Evolutionary conservation across 2,113 vertebrate species (phyloP).

Genomic region (Gopherus flavomarginatus): DNA sequence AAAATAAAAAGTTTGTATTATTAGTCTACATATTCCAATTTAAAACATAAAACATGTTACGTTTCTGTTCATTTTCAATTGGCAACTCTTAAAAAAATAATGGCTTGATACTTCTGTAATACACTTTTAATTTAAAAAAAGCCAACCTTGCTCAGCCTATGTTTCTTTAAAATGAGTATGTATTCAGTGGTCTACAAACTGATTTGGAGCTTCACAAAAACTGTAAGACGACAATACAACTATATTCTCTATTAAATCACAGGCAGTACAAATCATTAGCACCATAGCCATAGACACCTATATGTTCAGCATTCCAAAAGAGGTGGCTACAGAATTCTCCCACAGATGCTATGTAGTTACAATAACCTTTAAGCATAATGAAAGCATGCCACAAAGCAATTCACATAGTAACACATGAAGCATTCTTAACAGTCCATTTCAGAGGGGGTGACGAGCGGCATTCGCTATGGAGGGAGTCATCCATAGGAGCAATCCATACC

Average conservation of each 20-base stretch:
- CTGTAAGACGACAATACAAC: background rate
- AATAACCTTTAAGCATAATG: background rate
- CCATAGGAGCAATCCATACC: background rate
- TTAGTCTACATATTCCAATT: background rate
- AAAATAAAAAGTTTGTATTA: background rate
- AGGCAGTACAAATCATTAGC: background rate
- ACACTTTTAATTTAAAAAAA: background rate
- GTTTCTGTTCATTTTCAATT: background rate
- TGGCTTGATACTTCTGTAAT: background rate
- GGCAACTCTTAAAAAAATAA: background rate
- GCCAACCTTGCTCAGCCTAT: background rate
- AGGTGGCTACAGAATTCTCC: too few species aligned
- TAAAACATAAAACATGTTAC: background rate
- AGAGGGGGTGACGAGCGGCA: background rate
- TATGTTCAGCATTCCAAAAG: background rate
- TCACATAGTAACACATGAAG: background rate
- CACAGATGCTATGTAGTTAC: background rate
- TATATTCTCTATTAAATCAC: background rate
- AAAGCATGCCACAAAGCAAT: background rate
- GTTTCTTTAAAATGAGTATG: background rate
- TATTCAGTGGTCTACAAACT: background rate
- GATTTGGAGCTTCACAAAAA: background rate
- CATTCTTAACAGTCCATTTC: background rate
- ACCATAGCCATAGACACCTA: background rate
- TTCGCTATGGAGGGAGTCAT: fast-evolving